These are phyloP conservation scores for Icerya purchasi DNA, from an alignment of 2,888 invertebrate genomes.

Conservation along the genomic window DNA sequence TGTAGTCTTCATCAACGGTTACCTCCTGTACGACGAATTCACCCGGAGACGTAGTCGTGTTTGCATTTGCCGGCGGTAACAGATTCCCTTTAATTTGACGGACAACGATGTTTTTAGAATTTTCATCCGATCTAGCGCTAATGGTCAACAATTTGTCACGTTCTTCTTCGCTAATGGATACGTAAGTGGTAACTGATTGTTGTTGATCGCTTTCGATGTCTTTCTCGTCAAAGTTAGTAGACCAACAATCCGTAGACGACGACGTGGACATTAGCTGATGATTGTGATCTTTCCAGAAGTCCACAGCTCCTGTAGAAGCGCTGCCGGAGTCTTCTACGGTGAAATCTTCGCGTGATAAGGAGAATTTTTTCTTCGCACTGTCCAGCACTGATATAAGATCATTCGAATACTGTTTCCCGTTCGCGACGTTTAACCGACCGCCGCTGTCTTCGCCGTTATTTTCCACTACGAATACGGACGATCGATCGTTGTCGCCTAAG, in stretches of 20 bases:
- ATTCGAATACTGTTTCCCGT: too few relatives aligned
- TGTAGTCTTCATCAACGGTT: constrained; percentile 7
- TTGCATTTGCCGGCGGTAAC: neutral
- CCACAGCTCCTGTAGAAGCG: neutral
- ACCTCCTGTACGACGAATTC: neutral
- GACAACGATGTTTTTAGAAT: neutral
- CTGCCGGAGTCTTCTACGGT: neutral
- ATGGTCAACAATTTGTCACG: too few relatives aligned
- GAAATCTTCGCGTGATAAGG: neutral
- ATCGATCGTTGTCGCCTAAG: neutral
- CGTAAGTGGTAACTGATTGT: neutral
- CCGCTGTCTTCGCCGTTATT: constrained; percentile 10
- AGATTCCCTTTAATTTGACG: neutral
- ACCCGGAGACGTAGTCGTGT: neutral
- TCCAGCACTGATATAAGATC: neutral
- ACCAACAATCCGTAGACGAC: neutral
- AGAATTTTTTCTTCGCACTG: neutral
- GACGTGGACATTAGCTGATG: neutral
- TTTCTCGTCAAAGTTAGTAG: too few relatives aligned
- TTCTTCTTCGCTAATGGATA: neutral
- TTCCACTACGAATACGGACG: constrained; percentile 12
- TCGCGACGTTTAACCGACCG: constrained; percentile 7
- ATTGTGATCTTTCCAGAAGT: neutral
- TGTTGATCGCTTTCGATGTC: neutral
- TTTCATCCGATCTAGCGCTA: neutral